Evolutionary conservation across 2,888 invertebrate species (phyloP), one percentile per base, ranked within the genome.

Genomic region (Alloscopus bannaensis): DNA sequence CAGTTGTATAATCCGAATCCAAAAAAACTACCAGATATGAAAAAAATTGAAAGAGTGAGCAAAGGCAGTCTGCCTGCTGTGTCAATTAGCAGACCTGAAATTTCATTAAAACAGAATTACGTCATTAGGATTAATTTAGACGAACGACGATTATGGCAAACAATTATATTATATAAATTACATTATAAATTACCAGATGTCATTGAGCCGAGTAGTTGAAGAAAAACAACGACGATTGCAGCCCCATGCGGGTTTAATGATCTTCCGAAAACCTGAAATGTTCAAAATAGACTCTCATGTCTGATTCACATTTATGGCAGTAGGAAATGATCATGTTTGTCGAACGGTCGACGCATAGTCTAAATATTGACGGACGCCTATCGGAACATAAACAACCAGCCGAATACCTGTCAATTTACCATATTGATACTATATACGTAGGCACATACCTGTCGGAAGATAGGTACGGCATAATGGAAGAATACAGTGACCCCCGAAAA

Each of bases 1-100:
- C 95, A 95, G 28, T 94, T 93, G 88, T 94, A 95, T 76, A 94
- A 93, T 3, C 95, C 95, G 86, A 95, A 94, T 2, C 93, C 94
- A 26, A 94, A 94, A 86, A 95, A 90, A n/a, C 95, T 94, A 89
- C 94, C 91, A 0, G 94, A 93, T 94, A 95, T 95, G 85, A 95
- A 90, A 29, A 94, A 92, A 82, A 94, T 94, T 87, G 95, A 95
- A 64, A 94, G 94, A 83, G 95, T 93, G 81, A 96, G 90, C 70
- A 97, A 90, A 1, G 97, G 94, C 65, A 95, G 90, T 83, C 97
- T 90, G 13, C 97, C 97, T 24, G 94, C 94, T 18, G 93, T 93
- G 88, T 97, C 97, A 87, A 96, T 95, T 66, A 96, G 89, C 83
- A 95, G 89, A 85, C 91, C 95, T n/a, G n/a, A n/a, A n/a, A n/a